A percentile compares a stretch with the other conserved stretches of the same genome.
These are phyloP conservation scores for Echiichthys vipera DNA, from an alignment of 2,797 vertebrate genomes.

Conservation along the genomic window DNA sequence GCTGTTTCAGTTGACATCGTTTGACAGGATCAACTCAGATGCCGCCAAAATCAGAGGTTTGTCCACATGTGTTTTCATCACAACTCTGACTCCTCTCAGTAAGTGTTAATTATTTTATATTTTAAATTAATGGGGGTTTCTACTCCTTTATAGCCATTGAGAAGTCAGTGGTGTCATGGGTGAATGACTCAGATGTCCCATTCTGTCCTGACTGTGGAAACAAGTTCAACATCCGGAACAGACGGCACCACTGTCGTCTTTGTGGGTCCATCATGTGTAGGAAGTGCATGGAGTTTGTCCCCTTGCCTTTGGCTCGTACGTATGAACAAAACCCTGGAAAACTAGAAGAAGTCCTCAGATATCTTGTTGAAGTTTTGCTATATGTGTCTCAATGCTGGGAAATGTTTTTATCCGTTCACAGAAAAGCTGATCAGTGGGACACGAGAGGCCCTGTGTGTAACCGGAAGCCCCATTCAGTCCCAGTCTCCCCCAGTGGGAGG, in stretches of 20 bases:
- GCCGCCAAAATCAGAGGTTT: constrained; percentile 95
- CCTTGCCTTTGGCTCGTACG: constrained; percentile 92
- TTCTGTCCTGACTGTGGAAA: constrained; percentile 98
- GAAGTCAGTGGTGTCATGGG: constrained; percentile 97
- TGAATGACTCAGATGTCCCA: constrained; percentile 95
- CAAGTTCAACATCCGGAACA: constrained; percentile 94
- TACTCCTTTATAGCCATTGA: constrained; percentile 88
- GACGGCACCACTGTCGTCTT: constrained; percentile 97
- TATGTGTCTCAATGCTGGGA: background rate
- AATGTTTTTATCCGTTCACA: constrained; percentile 59
- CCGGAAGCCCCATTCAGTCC: constrained; percentile 87
- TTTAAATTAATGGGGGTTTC: background rate
- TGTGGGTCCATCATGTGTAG: constrained; percentile 99
- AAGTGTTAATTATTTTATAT: background rate
- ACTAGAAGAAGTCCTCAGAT: background rate
- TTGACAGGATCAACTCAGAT: constrained; percentile 93
- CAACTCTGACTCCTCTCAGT: background rate
- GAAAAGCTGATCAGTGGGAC: constrained; percentile 94
- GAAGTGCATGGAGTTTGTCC: constrained; percentile 93
- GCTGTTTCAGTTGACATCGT: constrained; percentile 91
- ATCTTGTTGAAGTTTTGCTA: background rate
- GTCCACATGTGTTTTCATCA: constrained; percentile 13
- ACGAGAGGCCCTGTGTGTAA: constrained; percentile 87
- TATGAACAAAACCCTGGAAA: constrained; percentile 24
- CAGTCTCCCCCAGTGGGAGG: constrained; percentile 71